Conservation (phyloP, 2,888 invertebrate species). For the Cephus runcator region DNA sequence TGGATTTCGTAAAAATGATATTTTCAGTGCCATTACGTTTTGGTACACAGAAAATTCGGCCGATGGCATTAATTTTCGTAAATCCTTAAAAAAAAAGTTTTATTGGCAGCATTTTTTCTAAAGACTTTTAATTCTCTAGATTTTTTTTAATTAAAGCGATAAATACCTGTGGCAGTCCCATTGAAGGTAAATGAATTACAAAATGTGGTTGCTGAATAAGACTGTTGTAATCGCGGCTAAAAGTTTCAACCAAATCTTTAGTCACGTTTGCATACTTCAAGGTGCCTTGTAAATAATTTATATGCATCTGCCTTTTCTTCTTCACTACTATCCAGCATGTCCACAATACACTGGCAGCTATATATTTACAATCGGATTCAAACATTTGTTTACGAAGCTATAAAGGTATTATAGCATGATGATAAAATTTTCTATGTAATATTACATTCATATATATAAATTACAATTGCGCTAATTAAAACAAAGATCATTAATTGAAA, state of each 20-base stretch:
- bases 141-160: not conserved
- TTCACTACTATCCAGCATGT: constrained; percentile 31
- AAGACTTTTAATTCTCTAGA: not conserved
- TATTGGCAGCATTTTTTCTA: not conserved
- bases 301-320: constrained; percentile 32
- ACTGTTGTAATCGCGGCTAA: constrained; percentile 24
- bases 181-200: constrained; percentile 37
- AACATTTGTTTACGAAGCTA: constrained; percentile 35
- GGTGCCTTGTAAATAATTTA: constrained; percentile 36
- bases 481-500: constrained; percentile 5
- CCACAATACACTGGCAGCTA: constrained; percentile 45
- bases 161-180: constrained; percentile 26
- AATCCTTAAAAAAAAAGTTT: constrained; percentile 12
- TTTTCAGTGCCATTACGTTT: constrained; percentile 31
- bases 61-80: constrained; percentile 27
- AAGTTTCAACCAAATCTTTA: constrained; percentile 21
- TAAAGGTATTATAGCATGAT: not conserved
- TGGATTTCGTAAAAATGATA: constrained; percentile 35
- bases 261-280: constrained; percentile 16
- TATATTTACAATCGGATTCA: constrained; percentile 32
- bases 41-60: constrained; percentile 28
- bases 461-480: not conserved
- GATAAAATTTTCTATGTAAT: not conserved
- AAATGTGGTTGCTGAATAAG: constrained; percentile 30
- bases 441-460: not conserved